Conservation (phyloP, 2,797 vertebrate species). For the Botia almorhae region DNA sequence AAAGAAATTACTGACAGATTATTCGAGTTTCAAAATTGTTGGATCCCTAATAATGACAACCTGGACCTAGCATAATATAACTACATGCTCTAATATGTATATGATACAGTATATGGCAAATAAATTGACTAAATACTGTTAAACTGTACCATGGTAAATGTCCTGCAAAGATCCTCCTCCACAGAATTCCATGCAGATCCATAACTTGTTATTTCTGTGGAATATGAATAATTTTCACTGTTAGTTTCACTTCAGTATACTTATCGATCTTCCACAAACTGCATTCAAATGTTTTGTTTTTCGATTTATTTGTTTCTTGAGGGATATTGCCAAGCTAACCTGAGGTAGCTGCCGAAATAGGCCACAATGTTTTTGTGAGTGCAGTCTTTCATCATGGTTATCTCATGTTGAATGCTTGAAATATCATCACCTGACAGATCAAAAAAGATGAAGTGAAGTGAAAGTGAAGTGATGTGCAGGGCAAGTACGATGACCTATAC, state of each 20-base stretch:
- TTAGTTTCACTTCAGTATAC: slow-evolving; percentile 12
- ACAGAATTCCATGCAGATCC: slow-evolving; percentile 85
- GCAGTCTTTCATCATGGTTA: slow-evolving; percentile 80
- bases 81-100: background rate
- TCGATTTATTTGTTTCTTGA: slow-evolving; percentile 1
- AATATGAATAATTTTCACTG: slow-evolving; percentile 13
- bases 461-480: too few species aligned
- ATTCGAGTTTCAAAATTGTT: background rate
- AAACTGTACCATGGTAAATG: slow-evolving; percentile 77
- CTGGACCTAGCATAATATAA: background rate
- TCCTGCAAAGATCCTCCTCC: slow-evolving; percentile 82
- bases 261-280: background rate
- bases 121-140: too few species aligned
- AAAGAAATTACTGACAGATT: background rate
- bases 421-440: slow-evolving; percentile 76
- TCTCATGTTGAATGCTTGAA: slow-evolving; percentile 80
- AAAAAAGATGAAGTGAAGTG: background rate
- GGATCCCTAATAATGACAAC: background rate
- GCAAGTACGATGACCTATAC: too few species aligned
- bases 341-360: slow-evolving; percentile 82
- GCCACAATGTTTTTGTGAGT: slow-evolving; percentile 80
- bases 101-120: too few species aligned
- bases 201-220: slow-evolving; percentile 77
- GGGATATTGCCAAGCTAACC: slow-evolving; percentile 60
- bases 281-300: background rate